Conservation (phyloP, 2,113 vertebrate species). For the Heterochromis multidens region DNA sequence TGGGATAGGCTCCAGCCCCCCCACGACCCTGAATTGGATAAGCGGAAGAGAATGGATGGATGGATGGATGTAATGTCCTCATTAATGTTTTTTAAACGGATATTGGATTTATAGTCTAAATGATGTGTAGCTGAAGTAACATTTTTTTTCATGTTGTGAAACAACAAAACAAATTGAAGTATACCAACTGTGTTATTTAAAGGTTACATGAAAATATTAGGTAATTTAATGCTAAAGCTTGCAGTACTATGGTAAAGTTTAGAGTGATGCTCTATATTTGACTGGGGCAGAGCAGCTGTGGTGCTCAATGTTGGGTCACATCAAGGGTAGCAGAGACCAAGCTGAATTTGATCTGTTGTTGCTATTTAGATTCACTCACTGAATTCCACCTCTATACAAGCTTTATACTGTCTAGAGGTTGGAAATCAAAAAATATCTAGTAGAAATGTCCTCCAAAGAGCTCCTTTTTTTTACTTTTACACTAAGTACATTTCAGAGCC, state of each 20-base stretch:
- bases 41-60: too few relatives aligned
- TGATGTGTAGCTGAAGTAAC: too few relatives aligned
- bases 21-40: too few relatives aligned
- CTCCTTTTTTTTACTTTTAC: fast-evolving
- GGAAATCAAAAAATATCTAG: not conserved
- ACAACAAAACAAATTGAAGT: not conserved
- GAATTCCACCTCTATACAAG: not conserved
- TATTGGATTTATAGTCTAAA: not conserved
- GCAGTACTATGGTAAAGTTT: too few relatives aligned
- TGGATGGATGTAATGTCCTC: too few relatives aligned
- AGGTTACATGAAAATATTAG: not conserved
- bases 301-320: too few relatives aligned
- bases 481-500: not conserved
- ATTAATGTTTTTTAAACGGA: too few relatives aligned
- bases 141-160: not conserved
- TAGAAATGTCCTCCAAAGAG: not conserved
- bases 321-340: not conserved
- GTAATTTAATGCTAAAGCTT: not conserved
- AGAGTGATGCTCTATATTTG: too few relatives aligned
- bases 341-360: not conserved
- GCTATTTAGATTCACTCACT: not conserved
- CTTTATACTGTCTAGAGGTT: not conserved
- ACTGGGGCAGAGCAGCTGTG: too few relatives aligned
- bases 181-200: not conserved
- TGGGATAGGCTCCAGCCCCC: too few relatives aligned